These are phyloP conservation scores for Scarus forsteni DNA, from an alignment of 2,797 vertebrate species.

Conservation along the genomic window DNA sequence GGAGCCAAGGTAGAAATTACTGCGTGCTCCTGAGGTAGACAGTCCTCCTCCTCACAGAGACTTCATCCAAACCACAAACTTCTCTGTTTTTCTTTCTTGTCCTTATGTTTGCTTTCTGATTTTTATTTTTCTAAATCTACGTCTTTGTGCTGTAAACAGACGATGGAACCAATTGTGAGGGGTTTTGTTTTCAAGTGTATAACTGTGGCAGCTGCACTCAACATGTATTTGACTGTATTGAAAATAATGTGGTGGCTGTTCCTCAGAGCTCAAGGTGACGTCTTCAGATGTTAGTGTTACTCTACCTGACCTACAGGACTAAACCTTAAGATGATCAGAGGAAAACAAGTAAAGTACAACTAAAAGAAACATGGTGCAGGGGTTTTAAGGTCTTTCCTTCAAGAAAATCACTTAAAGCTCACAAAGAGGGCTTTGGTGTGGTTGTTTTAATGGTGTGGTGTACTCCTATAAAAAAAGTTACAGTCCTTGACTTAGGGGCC, in stretches of 20 bases:
- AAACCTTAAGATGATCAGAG: too few species aligned
- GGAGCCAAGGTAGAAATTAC: slow-evolving; percentile 41
- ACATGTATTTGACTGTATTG: neutral
- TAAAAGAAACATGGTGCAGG: too few species aligned
- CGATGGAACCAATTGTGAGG: slow-evolving; percentile 2
- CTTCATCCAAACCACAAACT: slow-evolving; percentile 55
- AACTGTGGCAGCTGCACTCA: neutral
- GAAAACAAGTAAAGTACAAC: too few species aligned
- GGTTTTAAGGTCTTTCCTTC: too few species aligned
- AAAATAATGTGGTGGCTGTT: neutral
- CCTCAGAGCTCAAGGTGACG: too few species aligned
- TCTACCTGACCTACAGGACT: too few species aligned
- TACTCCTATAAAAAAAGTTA: too few species aligned
- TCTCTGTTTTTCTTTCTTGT: slow-evolving; percentile 28
- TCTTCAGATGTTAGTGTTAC: too few species aligned
- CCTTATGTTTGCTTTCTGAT: slow-evolving; percentile 16
- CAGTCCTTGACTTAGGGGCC: too few species aligned
- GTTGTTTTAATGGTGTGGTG: too few species aligned
- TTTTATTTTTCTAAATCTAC: slow-evolving; percentile 39
- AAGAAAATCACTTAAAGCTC: too few species aligned
- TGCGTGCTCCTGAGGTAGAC: slow-evolving; percentile 6
- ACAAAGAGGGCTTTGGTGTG: too few species aligned
- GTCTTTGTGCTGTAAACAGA: slow-evolving; percentile 13
- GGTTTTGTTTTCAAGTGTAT: neutral
- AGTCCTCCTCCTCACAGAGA: slow-evolving; percentile 24